These are phyloP conservation scores for Campylomormyrus numenius DNA, from an alignment of 2,113 vertebrate genomes.

Conservation along the genomic window DNA sequence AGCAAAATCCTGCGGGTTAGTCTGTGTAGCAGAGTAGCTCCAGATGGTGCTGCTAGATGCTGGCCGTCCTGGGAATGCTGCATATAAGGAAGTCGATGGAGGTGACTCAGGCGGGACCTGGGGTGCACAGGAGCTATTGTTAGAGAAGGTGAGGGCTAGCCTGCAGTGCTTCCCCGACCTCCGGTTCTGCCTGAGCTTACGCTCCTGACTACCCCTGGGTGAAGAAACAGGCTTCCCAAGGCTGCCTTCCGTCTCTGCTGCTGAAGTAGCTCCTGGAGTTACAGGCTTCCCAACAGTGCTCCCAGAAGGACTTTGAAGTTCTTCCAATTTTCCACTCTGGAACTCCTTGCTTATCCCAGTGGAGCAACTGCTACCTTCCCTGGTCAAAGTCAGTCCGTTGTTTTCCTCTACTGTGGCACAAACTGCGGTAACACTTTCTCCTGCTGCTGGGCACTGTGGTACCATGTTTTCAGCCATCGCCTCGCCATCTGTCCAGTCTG, in stretches of 20 bases:
- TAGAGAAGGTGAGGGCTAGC: slow-evolving; percentile 72
- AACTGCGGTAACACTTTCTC: background rate
- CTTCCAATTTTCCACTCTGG: background rate
- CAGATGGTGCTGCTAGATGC: slow-evolving; percentile 5
- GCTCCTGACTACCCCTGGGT: slow-evolving; percentile 42
- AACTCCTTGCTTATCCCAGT: slow-evolving; percentile 26
- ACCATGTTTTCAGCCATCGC: slow-evolving; percentile 46
- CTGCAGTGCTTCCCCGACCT: slow-evolving; percentile 63
- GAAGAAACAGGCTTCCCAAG: slow-evolving; percentile 21
- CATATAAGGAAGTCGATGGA: slow-evolving; percentile 16
- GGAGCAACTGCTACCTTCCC: slow-evolving; percentile 13
- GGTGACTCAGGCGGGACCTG: slow-evolving; percentile 12
- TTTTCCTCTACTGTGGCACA: background rate
- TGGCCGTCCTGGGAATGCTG: background rate
- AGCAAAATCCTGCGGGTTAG: slow-evolving; percentile 82
- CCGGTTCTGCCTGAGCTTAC: slow-evolving; percentile 53
- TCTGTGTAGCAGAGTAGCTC: slow-evolving; percentile 58
- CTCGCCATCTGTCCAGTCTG: slow-evolving; percentile 56
- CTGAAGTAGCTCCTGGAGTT: slow-evolving; percentile 20
- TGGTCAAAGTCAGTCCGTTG: slow-evolving; percentile 27
- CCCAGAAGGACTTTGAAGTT: background rate
- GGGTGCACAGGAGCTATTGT: slow-evolving; percentile 43
- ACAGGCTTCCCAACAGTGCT: background rate
- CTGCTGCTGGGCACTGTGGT: slow-evolving; percentile 19
- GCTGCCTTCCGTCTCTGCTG: slow-evolving; percentile 32